Evolutionary conservation across 2,113 vertebrate genomes (phyloP).

Genomic region (Glareola pratincola): DNA sequence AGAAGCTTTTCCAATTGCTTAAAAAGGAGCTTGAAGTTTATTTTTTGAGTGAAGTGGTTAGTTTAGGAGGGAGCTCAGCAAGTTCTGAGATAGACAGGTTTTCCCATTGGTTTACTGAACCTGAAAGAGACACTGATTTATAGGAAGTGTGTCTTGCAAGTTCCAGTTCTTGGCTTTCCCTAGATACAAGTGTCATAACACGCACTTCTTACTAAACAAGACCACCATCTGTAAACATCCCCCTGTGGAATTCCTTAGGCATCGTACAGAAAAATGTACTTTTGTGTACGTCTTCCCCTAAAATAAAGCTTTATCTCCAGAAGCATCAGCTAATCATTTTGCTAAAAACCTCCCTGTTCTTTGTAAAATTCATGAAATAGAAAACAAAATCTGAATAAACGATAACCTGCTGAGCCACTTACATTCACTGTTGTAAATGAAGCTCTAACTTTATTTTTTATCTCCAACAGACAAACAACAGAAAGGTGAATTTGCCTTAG

Average conservation of each 20-base stretch:
- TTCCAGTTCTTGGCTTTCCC: conserved; percentile 62
- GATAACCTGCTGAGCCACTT: conserved; percentile 49
- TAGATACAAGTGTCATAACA: conserved; percentile 30
- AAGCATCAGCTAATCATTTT: conserved; percentile 29
- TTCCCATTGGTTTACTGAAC: conserved; percentile 32
- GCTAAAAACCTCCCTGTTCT: conserved; percentile 21
- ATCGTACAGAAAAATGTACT: conserved; percentile 13
- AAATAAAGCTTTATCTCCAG: conserved; percentile 31
- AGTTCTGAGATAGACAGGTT: conserved; percentile 14
- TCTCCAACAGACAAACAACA: conserved; percentile 93
- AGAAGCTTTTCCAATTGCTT: conserved; percentile 24
- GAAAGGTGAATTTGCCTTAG: conserved; percentile 94
- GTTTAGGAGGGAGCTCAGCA: background rate
- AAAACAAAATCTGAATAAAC: conserved; percentile 63
- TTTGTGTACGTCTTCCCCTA: background rate
- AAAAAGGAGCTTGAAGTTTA: conserved; percentile 14
- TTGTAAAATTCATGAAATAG: conserved; percentile 48
- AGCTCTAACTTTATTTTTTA: conserved; percentile 71
- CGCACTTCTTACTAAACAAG: conserved; percentile 38
- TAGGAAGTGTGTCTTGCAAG: conserved; percentile 17
- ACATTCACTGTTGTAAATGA: conserved; percentile 51
- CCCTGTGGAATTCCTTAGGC: conserved; percentile 7
- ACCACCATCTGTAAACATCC: conserved; percentile 32
- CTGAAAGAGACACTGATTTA: conserved; percentile 53
- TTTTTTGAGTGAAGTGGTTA: conserved; percentile 22